Percentiles rank a stretch among this genome's conserved stretches.
Conservation (phyloP, 2,888 invertebrate genomes). For the Steromphala cineraria region DNA sequence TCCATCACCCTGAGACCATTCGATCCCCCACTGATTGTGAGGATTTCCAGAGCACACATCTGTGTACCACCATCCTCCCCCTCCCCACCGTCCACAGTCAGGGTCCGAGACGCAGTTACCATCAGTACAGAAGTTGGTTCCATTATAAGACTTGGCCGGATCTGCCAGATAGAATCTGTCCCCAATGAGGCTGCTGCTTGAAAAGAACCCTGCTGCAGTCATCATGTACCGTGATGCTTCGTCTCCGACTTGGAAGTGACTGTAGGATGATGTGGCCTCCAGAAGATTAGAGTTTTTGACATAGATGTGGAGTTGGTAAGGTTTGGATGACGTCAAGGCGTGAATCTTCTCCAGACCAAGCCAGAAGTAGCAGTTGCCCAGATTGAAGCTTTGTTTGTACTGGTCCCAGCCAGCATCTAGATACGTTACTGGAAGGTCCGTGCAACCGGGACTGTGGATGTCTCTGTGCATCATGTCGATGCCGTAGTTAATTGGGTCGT, state of each 20-base stretch:
- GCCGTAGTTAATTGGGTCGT: neutral
- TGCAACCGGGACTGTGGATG: neutral
- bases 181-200: neutral
- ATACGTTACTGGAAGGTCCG: neutral
- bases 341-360: neutral
- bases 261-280: neutral
- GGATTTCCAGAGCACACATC: neutral
- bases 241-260: neutral
- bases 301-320: neutral
- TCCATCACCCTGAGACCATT: neutral
- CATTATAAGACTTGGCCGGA: neutral
- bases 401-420: neutral
- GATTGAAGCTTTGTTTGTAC: neutral
- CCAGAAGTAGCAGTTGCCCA: neutral
- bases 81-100: neutral
- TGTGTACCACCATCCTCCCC: neutral
- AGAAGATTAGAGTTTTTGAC: neutral
- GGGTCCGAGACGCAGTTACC: neutral
- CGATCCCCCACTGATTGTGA: neutral
- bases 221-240: neutral
- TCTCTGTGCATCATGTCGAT: neutral
- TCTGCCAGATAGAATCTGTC: neutral
- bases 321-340: neutral
- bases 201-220: neutral
- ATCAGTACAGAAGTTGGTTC: neutral